Evolutionary conservation across 2,888 invertebrate genomes (phyloP).

Genomic region (Galerucella nymphaeae): DNA sequence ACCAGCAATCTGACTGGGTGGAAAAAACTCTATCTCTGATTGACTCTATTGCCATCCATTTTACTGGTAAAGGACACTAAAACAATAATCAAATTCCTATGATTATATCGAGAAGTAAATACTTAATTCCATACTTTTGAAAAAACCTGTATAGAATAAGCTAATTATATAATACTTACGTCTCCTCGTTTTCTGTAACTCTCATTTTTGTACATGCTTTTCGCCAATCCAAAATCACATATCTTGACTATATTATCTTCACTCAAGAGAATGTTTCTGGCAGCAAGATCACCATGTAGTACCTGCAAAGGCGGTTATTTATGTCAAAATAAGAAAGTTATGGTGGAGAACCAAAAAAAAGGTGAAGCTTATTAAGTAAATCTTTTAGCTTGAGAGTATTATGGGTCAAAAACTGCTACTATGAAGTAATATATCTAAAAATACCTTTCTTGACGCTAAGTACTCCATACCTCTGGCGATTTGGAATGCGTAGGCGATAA

Average conservation of each 20-base stretch:
- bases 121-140: not conserved
- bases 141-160: no score
- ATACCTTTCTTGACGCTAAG: constrained; percentile 85
- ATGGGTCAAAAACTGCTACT: no score
- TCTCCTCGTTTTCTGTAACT: constrained; percentile 92
- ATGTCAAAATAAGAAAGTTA: no score
- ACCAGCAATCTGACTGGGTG: constrained; percentile 95
- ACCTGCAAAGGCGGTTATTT: constrained; percentile 68
- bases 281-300: constrained; percentile 89
- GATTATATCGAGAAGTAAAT: not conserved
- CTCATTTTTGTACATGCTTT: constrained; percentile 88
- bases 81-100: constrained; percentile 38
- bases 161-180: constrained; percentile 66
- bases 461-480: constrained; percentile 97
- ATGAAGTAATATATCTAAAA: not conserved
- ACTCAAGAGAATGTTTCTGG: constrained; percentile 88
- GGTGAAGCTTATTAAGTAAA: no score
- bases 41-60: constrained; percentile 96
- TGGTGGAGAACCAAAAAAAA: no score
- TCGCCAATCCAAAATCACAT: constrained; percentile 95
- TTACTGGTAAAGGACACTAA: constrained; percentile 86
- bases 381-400: no score
- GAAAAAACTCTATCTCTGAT: constrained; percentile 91
- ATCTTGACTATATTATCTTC: constrained; percentile 95
- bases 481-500: constrained; percentile 92